Percentiles rank a stretch among this genome's conserved stretches.
These are phyloP conservation scores for Heterohyrax brucei DNA, from an alignment of 2,797 vertebrate species.

Conservation along the genomic window DNA sequence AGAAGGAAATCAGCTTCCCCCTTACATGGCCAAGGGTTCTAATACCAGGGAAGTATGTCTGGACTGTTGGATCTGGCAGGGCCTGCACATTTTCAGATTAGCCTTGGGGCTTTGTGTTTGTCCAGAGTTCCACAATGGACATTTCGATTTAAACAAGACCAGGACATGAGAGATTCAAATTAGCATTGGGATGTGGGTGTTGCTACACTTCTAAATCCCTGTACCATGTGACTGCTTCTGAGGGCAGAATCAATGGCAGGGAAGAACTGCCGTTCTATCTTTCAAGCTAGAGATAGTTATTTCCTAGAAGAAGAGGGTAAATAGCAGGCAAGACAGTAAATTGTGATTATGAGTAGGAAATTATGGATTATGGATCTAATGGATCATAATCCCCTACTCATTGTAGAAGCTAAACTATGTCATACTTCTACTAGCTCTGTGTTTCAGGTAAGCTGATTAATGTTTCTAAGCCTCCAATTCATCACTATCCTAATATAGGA, in stretches of 20 bases:
- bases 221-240: background rate
- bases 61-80: background rate
- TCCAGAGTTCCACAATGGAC: background rate
- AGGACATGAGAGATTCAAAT: background rate
- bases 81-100: background rate
- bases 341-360: background rate
- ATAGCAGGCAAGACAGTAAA: background rate
- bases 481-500: background rate
- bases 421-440: background rate
- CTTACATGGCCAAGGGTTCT: background rate
- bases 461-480: background rate
- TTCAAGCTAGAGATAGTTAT: background rate
- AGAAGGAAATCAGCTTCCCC: background rate
- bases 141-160: slow-evolving; percentile 56
- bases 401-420: background rate
- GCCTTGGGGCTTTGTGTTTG: background rate
- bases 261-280: background rate
- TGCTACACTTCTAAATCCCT: background rate
- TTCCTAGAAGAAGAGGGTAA: background rate
- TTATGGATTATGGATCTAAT: background rate
- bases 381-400: too few species aligned
- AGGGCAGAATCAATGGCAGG: background rate
- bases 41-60: background rate
- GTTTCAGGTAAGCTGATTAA: background rate
- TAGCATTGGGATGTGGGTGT: background rate